These are phyloP conservation scores for Epirrhoe alternata DNA, from an alignment of 2,888 invertebrate species.

Conservation along the genomic window DNA sequence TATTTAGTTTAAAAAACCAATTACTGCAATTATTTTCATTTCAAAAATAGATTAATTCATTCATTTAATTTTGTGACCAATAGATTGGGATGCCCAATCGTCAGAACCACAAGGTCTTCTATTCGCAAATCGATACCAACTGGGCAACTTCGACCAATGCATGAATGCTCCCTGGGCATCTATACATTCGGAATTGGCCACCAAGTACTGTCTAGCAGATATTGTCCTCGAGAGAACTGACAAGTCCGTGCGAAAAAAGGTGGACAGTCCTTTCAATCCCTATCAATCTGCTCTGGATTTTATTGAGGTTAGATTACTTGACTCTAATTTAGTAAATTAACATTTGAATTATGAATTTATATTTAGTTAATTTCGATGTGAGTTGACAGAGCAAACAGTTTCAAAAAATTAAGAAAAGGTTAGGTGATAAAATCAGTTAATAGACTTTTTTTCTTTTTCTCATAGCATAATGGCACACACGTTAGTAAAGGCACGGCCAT, in stretches of 20 bases:
- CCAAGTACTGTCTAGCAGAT: slow-evolving; percentile 82
- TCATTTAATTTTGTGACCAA: background rate
- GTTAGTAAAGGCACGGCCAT: too few species aligned
- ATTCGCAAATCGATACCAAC: slow-evolving; percentile 83
- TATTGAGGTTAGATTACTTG: slow-evolving; percentile 65
- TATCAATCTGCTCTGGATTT: slow-evolving; percentile 75
- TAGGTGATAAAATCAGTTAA: too few species aligned
- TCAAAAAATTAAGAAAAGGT: too few species aligned
- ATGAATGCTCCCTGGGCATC: slow-evolving; percentile 67
- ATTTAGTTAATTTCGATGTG: too few species aligned
- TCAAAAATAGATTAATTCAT: too few species aligned
- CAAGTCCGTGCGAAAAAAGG: slow-evolving; percentile 52
- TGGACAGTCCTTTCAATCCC: slow-evolving; percentile 61
- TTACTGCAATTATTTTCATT: too few species aligned
- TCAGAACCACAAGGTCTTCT: slow-evolving; percentile 84
- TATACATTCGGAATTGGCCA: slow-evolving; percentile 61
- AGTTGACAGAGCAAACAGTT: too few species aligned
- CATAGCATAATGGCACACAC: too few species aligned
- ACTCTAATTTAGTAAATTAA: background rate
- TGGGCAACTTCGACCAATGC: slow-evolving; percentile 87
- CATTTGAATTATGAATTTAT: background rate
- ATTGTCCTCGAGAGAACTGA: slow-evolving; percentile 70
- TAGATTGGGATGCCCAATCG: slow-evolving; percentile 87
- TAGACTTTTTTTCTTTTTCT: too few species aligned
- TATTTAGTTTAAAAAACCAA: too few species aligned